A percentile compares a stretch with the other conserved stretches of the same genome.
phyloP scores from a whole-genome alignment of 2,888 invertebrate species.

The Ceratothoa steindachneri region DNA sequence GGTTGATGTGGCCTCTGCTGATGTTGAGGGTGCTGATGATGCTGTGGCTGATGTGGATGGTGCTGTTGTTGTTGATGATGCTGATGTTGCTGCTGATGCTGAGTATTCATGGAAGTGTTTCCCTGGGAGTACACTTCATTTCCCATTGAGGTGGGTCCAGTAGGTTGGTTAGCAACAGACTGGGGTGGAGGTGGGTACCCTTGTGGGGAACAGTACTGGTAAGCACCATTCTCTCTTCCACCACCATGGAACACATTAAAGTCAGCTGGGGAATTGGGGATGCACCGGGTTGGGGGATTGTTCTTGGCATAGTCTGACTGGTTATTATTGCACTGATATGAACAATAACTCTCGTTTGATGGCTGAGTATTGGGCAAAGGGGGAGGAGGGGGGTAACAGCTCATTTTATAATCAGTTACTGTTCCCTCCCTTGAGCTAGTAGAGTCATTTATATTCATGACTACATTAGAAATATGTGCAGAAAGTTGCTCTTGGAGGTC shows the following conservation, averaged over 20 bases:
- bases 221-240: background rate
- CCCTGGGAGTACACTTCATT: background rate
- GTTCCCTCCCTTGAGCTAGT: background rate
- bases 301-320: background rate
- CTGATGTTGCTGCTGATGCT: too few relatives aligned
- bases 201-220: background rate
- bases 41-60: background rate
- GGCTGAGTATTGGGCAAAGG: background rate
- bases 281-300: background rate
- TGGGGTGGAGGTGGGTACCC: too few relatives aligned
- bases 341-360: background rate
- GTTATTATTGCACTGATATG: background rate
- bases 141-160: background rate
- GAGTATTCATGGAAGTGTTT: background rate
- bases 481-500: conserved; percentile 2
- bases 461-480: background rate
- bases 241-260: background rate
- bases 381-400: background rate
- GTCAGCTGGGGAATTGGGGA: background rate
- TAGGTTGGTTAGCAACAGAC: background rate
- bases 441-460: background rate
- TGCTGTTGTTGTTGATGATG: too few relatives aligned
- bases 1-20: too few relatives aligned
- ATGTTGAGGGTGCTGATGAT: background rate
- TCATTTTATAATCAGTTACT: background rate